Conservation (phyloP, 2,888 invertebrate species). For the Hypsopygia costalis region DNA sequence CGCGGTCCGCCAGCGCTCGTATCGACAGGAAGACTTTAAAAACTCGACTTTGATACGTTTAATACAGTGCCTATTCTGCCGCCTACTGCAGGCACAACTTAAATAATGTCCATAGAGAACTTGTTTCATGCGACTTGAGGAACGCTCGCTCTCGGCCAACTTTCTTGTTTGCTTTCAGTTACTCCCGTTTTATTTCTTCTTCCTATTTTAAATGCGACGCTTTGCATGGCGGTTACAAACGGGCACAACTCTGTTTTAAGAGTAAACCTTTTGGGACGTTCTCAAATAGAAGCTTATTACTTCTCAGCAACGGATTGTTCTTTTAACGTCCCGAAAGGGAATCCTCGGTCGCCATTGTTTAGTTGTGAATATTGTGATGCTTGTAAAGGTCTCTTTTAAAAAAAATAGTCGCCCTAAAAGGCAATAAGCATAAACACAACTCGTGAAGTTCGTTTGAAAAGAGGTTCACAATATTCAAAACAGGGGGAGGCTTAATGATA, state of each 20-base stretch:
- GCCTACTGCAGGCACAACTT: conserved; percentile 50
- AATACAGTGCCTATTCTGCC: conserved; percentile 47
- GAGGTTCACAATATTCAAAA: conserved; percentile 63
- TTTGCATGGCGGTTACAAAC: conserved; percentile 64
- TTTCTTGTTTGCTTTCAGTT: conserved; percentile 39
- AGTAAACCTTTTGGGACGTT: conserved; percentile 59
- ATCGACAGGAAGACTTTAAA: conserved; percentile 60
- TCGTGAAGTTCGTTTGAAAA: conserved; percentile 51
- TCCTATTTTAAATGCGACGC: conserved; percentile 57
- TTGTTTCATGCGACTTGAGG: conserved; percentile 54
- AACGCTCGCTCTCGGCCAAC: conserved; percentile 50
- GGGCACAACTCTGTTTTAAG: conserved; percentile 54
- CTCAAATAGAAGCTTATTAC: conserved; percentile 62
- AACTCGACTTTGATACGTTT: conserved; percentile 63
- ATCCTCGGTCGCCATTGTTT: conserved; percentile 34
- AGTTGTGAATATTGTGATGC: conserved; percentile 48
- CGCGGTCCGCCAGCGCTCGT: conserved; percentile 53
- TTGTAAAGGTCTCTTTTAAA: conserved; percentile 28
- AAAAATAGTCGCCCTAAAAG: conserved; percentile 48
- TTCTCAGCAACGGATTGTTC: conserved; percentile 50
- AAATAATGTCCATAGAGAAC: conserved; percentile 69
- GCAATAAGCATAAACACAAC: conserved; percentile 61
- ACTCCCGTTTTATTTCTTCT: conserved; percentile 52
- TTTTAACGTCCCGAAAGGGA: conserved; percentile 46
- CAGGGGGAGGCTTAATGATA: conserved; percentile 67